Evolutionary conservation across 1,140 invertebrate genomes (phyloP).

Genomic region (Maniola jurtina): DNA sequence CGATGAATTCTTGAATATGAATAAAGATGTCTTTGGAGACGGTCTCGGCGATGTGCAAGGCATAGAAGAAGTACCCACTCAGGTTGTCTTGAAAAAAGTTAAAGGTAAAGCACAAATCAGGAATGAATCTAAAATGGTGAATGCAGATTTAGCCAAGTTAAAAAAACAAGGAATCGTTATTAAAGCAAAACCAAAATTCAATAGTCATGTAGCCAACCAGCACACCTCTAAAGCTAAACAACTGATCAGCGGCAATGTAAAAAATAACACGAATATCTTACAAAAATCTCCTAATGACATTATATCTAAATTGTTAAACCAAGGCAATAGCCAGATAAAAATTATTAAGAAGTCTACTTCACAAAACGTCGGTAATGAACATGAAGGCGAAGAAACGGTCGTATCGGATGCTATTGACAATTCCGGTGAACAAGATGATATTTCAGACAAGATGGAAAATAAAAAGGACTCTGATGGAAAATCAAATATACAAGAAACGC

Average conservation of each 20-base stretch:
- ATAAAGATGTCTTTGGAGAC: slow-evolving; percentile 74
- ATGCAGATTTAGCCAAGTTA: slow-evolving; percentile 64
- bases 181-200: slow-evolving; percentile 48
- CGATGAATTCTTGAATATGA: slow-evolving; percentile 75
- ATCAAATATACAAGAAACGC: slow-evolving; percentile 15
- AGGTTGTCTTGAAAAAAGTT: slow-evolving; percentile 57
- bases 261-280: slow-evolving; percentile 18
- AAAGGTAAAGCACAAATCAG: slow-evolving; percentile 44
- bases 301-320: slow-evolving; percentile 59
- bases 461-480: slow-evolving; percentile 11
- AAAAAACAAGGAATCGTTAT: slow-evolving; percentile 67
- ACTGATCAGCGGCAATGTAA: slow-evolving; percentile 19
- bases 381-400: slow-evolving; percentile 6
- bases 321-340: slow-evolving; percentile 65
- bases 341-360: slow-evolving; percentile 53
- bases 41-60: slow-evolving; percentile 62
- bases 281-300: slow-evolving; percentile 44
- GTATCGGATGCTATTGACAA: slow-evolving; percentile 11
- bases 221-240: slow-evolving; percentile 17
- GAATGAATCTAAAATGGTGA: slow-evolving; percentile 37
- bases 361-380: slow-evolving; percentile 19
- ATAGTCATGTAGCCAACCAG: slow-evolving; percentile 14
- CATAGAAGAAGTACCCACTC: slow-evolving; percentile 67
- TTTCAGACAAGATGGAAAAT: slow-evolving; percentile 5
- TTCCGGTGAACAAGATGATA: not conserved